phyloP scores from a whole-genome alignment of 2,888 invertebrate species.

The Eupeodes luniger region DNA sequence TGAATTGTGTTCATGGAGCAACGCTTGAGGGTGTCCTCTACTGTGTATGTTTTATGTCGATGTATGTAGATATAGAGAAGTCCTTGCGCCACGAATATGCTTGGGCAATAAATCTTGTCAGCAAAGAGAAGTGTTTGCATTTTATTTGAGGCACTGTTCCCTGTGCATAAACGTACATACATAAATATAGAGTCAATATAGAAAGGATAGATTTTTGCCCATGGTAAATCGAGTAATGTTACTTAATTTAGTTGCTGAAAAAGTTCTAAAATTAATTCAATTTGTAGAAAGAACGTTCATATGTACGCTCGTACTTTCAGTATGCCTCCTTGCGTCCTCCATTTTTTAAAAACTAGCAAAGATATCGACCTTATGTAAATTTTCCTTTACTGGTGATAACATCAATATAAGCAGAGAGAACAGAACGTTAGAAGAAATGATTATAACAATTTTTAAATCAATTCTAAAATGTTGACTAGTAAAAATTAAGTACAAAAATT shows the following conservation, averaged over 20 bases:
- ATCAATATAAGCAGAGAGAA: too few species aligned
- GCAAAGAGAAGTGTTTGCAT: slow-evolving; percentile 52
- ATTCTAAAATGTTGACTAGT: too few species aligned
- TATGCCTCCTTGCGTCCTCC: too few species aligned
- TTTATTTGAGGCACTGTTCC: slow-evolving; percentile 47
- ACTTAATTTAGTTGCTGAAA: slow-evolving; percentile 3
- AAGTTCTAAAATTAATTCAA: not conserved
- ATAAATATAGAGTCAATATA: not conserved
- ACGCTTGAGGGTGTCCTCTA: slow-evolving; percentile 57
- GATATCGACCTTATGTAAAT: too few species aligned
- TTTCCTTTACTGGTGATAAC: too few species aligned
- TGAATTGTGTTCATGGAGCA: slow-evolving; percentile 68
- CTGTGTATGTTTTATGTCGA: not conserved
- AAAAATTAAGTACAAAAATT: too few species aligned
- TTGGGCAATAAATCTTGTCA: slow-evolving; percentile 71
- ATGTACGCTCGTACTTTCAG: too few species aligned
- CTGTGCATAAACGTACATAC: too few species aligned
- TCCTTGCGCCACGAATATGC: slow-evolving; percentile 49
- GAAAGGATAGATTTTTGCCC: not conserved
- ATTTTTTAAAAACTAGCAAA: too few species aligned
- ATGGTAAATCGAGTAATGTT: not conserved
- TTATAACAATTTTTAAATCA: too few species aligned
- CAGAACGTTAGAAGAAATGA: too few species aligned
- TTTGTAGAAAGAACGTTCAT: not conserved
- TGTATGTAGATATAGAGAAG: slow-evolving; percentile 20